Percentiles rank a stretch among this genome's conserved stretches.
These are phyloP conservation scores for Gasteruption jaculator DNA, from an alignment of 2,888 invertebrate genomes.

Conservation along the genomic window DNA sequence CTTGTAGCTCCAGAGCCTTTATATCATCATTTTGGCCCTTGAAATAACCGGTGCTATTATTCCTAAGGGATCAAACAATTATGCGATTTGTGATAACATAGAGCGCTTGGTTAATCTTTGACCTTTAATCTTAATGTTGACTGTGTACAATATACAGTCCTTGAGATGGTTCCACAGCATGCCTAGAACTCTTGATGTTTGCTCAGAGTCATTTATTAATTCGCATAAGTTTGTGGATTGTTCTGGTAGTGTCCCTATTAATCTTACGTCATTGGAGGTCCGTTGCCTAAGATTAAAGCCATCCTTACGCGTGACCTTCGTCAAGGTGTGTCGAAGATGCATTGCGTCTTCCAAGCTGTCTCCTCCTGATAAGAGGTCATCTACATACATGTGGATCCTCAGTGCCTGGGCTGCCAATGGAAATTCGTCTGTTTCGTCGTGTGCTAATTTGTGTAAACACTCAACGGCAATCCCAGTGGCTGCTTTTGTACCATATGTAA, in stretches of 20 bases:
- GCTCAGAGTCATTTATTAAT: slow-evolving; percentile 1
- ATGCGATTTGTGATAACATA: slow-evolving; percentile 17
- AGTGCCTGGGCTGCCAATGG: slow-evolving; percentile 20
- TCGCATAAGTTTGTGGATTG: no score
- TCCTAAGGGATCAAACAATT: slow-evolving; percentile 18
- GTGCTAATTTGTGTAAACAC: no score
- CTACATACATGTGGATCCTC: slow-evolving; percentile 27
- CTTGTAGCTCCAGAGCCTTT: slow-evolving; percentile 9
- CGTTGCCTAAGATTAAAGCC: no score
- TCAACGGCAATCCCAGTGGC: slow-evolving; percentile 27
- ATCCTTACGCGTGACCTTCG: neutral
- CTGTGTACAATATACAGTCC: slow-evolving; percentile 14
- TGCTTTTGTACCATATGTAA: slow-evolving; percentile 11
- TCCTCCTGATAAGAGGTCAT: slow-evolving; percentile 17
- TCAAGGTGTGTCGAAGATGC: slow-evolving; percentile 6
- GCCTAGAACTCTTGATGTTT: slow-evolving; percentile 16
- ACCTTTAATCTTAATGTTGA: neutral
- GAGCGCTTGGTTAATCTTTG: slow-evolving; percentile 5
- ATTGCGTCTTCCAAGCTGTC: slow-evolving; percentile 20
- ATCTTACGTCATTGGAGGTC: no score
- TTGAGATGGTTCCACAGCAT: slow-evolving; percentile 15
- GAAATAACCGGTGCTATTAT: slow-evolving; percentile 16
- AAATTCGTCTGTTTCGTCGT: no score
- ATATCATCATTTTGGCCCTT: slow-evolving; percentile 15
- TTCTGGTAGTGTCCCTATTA: no score